A percentile compares a stretch with the other conserved stretches of the same genome.
Conservation (phyloP, 2,797 vertebrate genomes). For the Acridotheres tristis region DNA sequence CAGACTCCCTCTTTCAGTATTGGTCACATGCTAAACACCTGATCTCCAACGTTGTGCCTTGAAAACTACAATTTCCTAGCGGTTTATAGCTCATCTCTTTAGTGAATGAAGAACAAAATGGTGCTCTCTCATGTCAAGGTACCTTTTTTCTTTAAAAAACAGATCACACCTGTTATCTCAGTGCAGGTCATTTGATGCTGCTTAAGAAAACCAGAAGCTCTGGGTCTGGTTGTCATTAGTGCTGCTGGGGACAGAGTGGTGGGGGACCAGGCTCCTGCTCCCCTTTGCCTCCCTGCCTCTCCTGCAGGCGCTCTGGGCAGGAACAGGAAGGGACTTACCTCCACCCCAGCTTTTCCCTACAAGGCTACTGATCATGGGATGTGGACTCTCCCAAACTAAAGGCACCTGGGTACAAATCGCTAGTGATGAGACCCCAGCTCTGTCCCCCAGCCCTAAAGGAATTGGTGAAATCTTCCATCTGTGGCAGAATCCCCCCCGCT, state of each 20-base stretch:
- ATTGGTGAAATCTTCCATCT: not conserved
- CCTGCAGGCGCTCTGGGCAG: not conserved
- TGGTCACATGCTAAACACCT: not conserved
- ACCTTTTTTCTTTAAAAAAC: not conserved
- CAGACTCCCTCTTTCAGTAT: not conserved
- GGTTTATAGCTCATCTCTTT: not conserved
- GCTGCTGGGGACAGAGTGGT: not conserved
- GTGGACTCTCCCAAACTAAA: not conserved
- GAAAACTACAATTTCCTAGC: not conserved
- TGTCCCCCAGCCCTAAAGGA: not conserved
- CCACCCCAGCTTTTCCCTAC: not conserved
- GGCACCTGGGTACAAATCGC: not conserved
- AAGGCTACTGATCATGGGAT: rapidly evolving
- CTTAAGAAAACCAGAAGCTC: not conserved
- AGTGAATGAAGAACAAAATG: not conserved
- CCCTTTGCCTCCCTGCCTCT: not conserved
- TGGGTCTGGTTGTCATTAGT: not conserved
- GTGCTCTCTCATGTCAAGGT: not conserved
- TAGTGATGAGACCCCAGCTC: not conserved
- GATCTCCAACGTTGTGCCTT: not conserved
- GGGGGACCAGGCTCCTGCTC: rapidly evolving
- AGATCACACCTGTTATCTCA: not conserved
- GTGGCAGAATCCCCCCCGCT: rapidly evolving
- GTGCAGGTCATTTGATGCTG: not conserved
- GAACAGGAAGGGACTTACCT: not conserved